A percentile compares a stretch with the other conserved stretches of the same genome.
These are phyloP conservation scores for Heliothis subflexa DNA, from an alignment of 1,140 invertebrate genomes.

Conservation along the genomic window DNA sequence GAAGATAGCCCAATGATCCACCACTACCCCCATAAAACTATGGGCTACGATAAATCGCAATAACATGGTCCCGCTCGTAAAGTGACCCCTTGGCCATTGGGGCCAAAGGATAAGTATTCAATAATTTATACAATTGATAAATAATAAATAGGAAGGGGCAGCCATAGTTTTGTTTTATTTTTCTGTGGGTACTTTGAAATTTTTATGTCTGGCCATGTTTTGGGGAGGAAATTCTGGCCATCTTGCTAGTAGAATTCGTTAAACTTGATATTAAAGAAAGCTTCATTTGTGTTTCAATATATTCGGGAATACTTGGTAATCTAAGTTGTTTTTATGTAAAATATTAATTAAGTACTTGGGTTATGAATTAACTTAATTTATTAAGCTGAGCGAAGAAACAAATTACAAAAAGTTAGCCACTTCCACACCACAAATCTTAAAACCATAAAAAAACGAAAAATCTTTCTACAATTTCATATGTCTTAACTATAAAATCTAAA, in stretches of 20 bases:
- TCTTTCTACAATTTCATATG: too few relatives aligned
- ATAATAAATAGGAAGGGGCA: constrained; percentile 73
- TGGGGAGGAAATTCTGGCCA: neutral
- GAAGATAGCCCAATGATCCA: constrained; percentile 17
- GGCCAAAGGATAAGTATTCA: constrained; percentile 63
- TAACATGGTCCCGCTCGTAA: constrained; percentile 59
- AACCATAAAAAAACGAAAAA: too few relatives aligned
- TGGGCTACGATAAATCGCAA: constrained; percentile 50
- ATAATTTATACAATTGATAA: constrained; percentile 85
- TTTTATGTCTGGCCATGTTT: constrained; percentile 18
- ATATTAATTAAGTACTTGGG: too few relatives aligned
- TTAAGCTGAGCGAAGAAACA: too few relatives aligned
- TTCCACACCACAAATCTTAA: too few relatives aligned
- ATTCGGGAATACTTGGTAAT: too few relatives aligned
- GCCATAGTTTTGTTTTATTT: constrained; percentile 49
- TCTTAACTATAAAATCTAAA: neutral
- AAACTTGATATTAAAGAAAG: too few relatives aligned
- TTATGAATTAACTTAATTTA: too few relatives aligned
- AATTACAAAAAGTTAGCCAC: too few relatives aligned
- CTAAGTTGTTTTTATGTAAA: too few relatives aligned
- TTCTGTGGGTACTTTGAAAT: constrained; percentile 56
- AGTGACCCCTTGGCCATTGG: constrained; percentile 57
- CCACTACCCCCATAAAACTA: constrained; percentile 16
- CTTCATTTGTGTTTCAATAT: too few relatives aligned
- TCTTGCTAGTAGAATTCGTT: too few relatives aligned